Evolutionary conservation across 1,140 invertebrate genomes (phyloP).

Genomic region (Formica selysi): DNA sequence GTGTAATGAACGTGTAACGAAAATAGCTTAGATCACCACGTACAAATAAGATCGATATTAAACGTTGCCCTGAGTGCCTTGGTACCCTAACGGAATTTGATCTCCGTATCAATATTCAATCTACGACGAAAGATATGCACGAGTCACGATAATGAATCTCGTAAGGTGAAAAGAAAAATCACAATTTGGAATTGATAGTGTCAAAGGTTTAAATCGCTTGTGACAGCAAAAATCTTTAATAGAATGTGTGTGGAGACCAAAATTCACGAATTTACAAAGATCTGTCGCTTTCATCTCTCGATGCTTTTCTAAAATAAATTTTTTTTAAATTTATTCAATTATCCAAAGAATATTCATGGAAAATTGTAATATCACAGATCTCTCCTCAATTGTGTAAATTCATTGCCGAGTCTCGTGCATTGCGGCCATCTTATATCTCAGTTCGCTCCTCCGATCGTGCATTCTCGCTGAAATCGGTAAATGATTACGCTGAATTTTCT

Average conservation of each 20-base stretch:
- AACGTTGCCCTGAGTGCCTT: slow-evolving; percentile 81
- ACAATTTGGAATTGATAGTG: background rate
- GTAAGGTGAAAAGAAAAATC: background rate
- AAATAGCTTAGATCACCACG: slow-evolving; percentile 76
- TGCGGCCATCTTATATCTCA: background rate
- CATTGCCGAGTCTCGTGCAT: slow-evolving; percentile 39
- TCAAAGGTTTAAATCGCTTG: background rate
- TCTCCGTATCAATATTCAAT: slow-evolving; percentile 59
- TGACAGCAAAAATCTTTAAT: background rate
- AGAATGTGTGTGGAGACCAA: slow-evolving; percentile 13
- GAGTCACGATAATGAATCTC: slow-evolving; percentile 37
- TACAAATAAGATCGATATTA: slow-evolving; percentile 79
- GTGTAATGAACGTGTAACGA: slow-evolving; percentile 70
- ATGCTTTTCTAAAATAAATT: background rate
- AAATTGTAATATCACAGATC: slow-evolving; percentile 15
- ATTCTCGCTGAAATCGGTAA: slow-evolving; percentile 42
- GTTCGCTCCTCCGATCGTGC: background rate
- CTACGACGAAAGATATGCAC: slow-evolving; percentile 27
- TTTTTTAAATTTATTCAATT: background rate
- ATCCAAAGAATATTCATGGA: slow-evolving; percentile 7
- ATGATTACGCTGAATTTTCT: slow-evolving; percentile 34
- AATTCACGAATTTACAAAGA: background rate
- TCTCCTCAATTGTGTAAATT: slow-evolving; percentile 21
- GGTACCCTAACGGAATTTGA: slow-evolving; percentile 76
- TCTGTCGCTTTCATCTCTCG: background rate